phyloP scores from a whole-genome alignment of 2,888 invertebrate species.

The Patella ulyssiponensis region DNA sequence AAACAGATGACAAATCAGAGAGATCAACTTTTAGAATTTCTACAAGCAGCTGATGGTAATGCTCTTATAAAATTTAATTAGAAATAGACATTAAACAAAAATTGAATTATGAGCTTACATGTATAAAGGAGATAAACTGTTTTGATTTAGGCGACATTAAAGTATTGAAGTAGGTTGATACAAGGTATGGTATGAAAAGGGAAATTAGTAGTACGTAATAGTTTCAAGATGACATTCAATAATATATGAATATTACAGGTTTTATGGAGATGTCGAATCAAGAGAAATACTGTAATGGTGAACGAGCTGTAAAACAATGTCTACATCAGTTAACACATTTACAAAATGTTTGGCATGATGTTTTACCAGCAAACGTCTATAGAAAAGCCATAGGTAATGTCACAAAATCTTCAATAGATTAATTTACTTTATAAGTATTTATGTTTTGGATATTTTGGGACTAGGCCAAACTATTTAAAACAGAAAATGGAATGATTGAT shows the following conservation, averaged over 20 bases:
- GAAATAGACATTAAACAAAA: no score
- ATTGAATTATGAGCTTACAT: neutral
- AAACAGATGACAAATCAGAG: slow-evolving; percentile 84
- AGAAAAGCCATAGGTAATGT: slow-evolving; percentile 78
- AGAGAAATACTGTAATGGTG: slow-evolving; percentile 55
- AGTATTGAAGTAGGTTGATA: neutral
- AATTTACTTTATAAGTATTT: no score
- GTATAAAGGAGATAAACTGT: neutral
- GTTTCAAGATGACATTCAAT: neutral
- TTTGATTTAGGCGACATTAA: neutral
- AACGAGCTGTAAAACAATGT: slow-evolving; percentile 80
- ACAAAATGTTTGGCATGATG: slow-evolving; percentile 89
- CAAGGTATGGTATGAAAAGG: neutral
- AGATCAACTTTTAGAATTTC: slow-evolving; percentile 82
- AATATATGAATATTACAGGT: slow-evolving; percentile 50
- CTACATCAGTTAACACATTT: slow-evolving; percentile 86
- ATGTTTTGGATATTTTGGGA: no score
- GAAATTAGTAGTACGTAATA: no score
- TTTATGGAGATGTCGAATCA: slow-evolving; percentile 67
- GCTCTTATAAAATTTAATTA: neutral
- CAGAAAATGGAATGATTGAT: no score
- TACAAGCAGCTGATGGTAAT: slow-evolving; percentile 81
- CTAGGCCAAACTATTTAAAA: no score
- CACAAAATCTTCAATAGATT: no score
- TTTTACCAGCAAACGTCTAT: slow-evolving; percentile 85